These are phyloP conservation scores for Himalopsyche phryganea DNA, from an alignment of 1,140 invertebrate species.

Conservation along the genomic window DNA sequence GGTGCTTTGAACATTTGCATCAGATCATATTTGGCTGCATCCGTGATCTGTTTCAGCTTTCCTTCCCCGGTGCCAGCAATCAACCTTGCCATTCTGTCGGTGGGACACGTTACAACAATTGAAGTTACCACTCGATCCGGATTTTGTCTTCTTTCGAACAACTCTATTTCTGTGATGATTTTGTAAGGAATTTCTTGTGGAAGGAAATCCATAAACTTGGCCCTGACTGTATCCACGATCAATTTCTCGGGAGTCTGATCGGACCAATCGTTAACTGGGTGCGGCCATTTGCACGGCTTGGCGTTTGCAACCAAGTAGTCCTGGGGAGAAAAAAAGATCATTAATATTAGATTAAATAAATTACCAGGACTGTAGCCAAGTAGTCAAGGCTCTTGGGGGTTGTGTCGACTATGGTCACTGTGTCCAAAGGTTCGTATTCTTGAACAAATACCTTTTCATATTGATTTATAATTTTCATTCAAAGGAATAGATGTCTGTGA, in stretches of 20 bases:
- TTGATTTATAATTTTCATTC: too few relatives aligned
- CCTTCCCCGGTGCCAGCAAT: conserved; percentile 65
- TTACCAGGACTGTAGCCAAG: too few relatives aligned
- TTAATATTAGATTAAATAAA: too few relatives aligned
- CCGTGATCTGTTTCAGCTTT: conserved; percentile 63
- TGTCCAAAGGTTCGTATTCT: too few relatives aligned
- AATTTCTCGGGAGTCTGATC: conserved; percentile 67
- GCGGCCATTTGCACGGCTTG: conserved; percentile 63
- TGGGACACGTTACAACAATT: conserved; percentile 61
- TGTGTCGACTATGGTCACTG: too few relatives aligned
- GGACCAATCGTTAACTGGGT: conserved; percentile 61
- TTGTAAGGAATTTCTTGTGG: conserved; percentile 80
- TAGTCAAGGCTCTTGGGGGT: too few relatives aligned
- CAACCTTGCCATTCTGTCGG: conserved; percentile 56
- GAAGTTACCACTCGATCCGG: conserved; percentile 59
- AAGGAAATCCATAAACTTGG: conserved; percentile 75
- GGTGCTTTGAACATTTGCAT: conserved; percentile 25
- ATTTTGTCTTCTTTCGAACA: conserved; percentile 58
- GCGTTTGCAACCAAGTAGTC: conserved; percentile 68
- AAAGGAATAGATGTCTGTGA: too few relatives aligned
- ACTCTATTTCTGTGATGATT: conserved; percentile 63
- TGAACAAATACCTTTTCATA: too few relatives aligned
- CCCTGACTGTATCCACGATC: conserved; percentile 68
- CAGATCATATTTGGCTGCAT: conserved; percentile 48
- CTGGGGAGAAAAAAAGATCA: conserved; percentile 48